Evolutionary conservation across 2,113 vertebrate genomes (phyloP).

Genomic region (Sphaerodactylus townsendi): DNA sequence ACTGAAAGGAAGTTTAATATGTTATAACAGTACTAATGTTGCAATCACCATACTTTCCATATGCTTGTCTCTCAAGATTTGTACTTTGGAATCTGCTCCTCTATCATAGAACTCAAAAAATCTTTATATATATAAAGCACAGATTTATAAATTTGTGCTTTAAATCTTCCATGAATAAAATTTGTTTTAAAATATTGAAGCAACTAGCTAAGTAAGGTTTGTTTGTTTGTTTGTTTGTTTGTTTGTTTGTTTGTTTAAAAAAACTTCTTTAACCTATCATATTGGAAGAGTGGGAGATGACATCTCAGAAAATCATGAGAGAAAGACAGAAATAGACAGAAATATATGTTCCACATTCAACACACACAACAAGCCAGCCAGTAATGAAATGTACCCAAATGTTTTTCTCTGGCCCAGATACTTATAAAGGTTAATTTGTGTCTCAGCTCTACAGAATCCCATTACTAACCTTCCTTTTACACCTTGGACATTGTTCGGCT

Average conservation of each 20-base stretch:
- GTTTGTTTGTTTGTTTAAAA: slow-evolving; percentile 43
- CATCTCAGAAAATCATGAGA: slow-evolving; percentile 49
- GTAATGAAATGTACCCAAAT: slow-evolving; percentile 55
- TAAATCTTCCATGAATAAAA: not conserved
- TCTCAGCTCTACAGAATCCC: slow-evolving; percentile 61
- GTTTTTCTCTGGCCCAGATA: slow-evolving; percentile 44
- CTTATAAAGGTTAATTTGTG: slow-evolving; percentile 59
- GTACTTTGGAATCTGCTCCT: not conserved
- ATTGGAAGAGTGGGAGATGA: slow-evolving; percentile 38
- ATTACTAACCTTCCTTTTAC: slow-evolving; percentile 46
- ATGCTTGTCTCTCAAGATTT: too few relatives aligned
- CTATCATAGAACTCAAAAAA: not conserved
- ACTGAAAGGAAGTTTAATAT: not conserved
- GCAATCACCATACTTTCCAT: too few relatives aligned
- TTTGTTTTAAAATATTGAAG: slow-evolving; percentile 42
- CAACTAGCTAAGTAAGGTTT: not conserved
- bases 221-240: too few relatives aligned
- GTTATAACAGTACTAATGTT: too few relatives aligned
- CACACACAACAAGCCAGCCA: slow-evolving; percentile 42
- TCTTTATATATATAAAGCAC: too few relatives aligned
- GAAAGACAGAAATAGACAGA: not conserved
- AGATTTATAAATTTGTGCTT: too few relatives aligned
- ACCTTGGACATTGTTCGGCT: slow-evolving; percentile 47
- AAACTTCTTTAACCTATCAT: slow-evolving; percentile 43
- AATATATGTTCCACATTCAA: slow-evolving; percentile 40